Conservation (phyloP, 2,113 vertebrate species). For the Cathartes aura region DNA sequence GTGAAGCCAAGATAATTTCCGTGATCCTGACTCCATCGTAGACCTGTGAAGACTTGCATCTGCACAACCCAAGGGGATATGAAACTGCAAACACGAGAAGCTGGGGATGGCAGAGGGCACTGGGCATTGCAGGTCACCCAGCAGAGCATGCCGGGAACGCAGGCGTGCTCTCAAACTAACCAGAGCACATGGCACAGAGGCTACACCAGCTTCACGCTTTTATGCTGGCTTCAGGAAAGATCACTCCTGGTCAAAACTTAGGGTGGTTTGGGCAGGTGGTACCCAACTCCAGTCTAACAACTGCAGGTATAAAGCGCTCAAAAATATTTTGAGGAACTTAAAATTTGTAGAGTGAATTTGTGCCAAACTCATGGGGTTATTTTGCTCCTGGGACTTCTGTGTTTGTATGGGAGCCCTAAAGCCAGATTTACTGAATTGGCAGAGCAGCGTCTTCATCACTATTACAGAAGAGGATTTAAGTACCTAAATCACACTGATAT, state of each 20-base stretch:
- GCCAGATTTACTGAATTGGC: neutral
- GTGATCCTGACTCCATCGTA: neutral
- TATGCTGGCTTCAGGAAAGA: neutral
- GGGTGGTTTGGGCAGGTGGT: neutral
- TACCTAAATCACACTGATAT: neutral
- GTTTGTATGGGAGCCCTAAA: neutral
- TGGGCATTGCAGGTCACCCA: neutral
- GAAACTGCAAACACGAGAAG: neutral
- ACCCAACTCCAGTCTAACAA: neutral
- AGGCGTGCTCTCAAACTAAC: neutral
- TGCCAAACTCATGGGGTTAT: neutral
- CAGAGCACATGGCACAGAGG: fast-evolving
- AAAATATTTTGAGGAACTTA: neutral
- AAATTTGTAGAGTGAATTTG: neutral
- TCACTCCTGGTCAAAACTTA: neutral
- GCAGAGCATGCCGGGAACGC: neutral
- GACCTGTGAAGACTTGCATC: neutral
- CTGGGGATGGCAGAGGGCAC: neutral
- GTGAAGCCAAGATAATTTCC: neutral
- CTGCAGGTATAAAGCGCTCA: neutral
- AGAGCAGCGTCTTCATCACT: neutral
- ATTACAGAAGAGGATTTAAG: neutral
- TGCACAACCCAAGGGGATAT: neutral
- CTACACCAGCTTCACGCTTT: neutral
- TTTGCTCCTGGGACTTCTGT: neutral